Evolutionary conservation across 1,140 invertebrate genomes (phyloP), one percentile per base, ranked within the genome.

Genomic region (Micrasema minimum): DNA sequence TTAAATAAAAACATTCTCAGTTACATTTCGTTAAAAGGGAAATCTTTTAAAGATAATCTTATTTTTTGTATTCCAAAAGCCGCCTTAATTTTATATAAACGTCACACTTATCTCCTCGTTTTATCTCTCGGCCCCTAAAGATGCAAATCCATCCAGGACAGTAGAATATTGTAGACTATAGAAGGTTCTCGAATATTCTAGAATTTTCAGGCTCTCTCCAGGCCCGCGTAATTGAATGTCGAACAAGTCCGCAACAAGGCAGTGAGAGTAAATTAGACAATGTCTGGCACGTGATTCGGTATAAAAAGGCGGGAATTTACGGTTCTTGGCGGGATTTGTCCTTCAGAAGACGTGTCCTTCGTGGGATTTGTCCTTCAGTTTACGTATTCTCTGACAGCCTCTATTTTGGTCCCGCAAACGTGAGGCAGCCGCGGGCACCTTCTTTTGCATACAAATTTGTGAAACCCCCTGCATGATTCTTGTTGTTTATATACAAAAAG

Each of bases 401-500:
- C 38, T 43, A 37, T 41, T 59, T 48, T 69, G 55, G 66, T 41
- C 55, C 14, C 50, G 11, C 26, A 37, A 35, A 59, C 66, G 66
- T 61, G 66, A 66, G n/a, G 37, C 35, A 38, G 43, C 41, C 41
- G 22, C 23, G 53, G 11, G 16, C 14, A 57, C 37, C 38, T 23
- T 59, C 51, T 61, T 46, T 59, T 46, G 66, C 66, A 69, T 69
- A 69, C 66, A 69, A 69, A 69, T 69, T 61, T 41, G 31, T 69
- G 22, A 57, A 68, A 59, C 35, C 53, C 31, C 53, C 12, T 59
- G 31, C 55, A 43, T 41, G 35, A 0, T 11, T 9, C 10, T 41
- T 22, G 46, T 48, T 48, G 46, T 48, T 48, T 48, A 48, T 20
- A 48, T 22, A 7, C 43, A 45, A n/a, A n/a, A n/a, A n/a, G n/a